Base-by-base conservation (phyloP, 2,888 invertebrate genomes). In the Eremobia ochroleuca region DNA sequence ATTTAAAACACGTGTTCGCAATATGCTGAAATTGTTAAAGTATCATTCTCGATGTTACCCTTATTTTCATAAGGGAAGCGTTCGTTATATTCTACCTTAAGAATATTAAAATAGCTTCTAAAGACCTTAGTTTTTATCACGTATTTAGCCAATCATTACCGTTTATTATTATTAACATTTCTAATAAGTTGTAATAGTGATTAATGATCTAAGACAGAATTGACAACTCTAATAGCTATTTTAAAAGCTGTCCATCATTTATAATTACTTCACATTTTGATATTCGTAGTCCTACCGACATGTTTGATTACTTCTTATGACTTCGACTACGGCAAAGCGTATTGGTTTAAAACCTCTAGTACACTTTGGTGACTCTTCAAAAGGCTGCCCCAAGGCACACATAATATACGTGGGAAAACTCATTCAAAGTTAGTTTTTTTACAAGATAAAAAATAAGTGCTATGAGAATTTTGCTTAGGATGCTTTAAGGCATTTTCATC, bases 371-470 rank as follows among this genome's bases (percentile, higher is more conserved):
- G 31, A 49, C 37, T 67, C 21, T 5, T 55, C 66, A 58, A 64
- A 62, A 62, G 62, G 25, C 25, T 40, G 58, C 68, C 68, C 5
- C 68, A 31, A 78, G 58, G 68, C 58, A 64, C 15, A 76, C 40
- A 59, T 82, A 59, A 78, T 58, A 78, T 43, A 34, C 64, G 83
- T 78, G 78, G 28, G 77, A 78, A 78, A 78, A 82, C 31, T 77
- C 58, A 76, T 77, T 34, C 49, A 40, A 58, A 49, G 46, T 58
- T 78, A n/a, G 52, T 55, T 77, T 82, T 52, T 82, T 13, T 28
- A 31, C 6, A 13, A 49, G 28, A 65, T 65, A 78, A 76, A 78
- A 74, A 83, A 25, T 37, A 81, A 43, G 9, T 21, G n/a, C 0
- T 66, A 58, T 52, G 25, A 31, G 49, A 76, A 76, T 78, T 52